Conservation (phyloP, 2,797 vertebrate species). For the Antrozous pallidus region DNA sequence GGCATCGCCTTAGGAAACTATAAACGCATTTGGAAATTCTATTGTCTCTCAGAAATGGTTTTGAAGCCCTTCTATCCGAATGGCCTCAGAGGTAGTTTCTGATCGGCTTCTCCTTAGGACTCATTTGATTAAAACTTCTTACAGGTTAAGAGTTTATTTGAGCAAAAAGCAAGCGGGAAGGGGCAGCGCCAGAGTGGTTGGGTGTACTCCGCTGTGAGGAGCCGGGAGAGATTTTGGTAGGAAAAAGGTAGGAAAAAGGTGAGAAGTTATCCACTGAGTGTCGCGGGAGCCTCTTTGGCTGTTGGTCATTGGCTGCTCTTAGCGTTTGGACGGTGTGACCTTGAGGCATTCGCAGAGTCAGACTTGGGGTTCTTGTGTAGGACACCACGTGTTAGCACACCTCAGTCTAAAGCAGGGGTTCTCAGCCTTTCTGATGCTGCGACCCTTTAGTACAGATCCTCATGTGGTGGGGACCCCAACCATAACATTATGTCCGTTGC, state of each 20-base stretch:
- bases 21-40: not conserved
- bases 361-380: not conserved
- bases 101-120: not conserved
- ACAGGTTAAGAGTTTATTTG: not conserved
- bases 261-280: not conserved
- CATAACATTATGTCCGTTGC: too few relatives aligned
- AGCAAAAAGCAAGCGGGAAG: not conserved
- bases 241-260: too few relatives aligned
- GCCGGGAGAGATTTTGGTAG: too few relatives aligned
- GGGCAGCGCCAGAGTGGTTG: too few relatives aligned
- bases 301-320: not conserved
- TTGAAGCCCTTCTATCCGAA: not conserved
- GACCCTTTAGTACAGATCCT: too few relatives aligned
- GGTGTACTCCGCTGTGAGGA: too few relatives aligned
- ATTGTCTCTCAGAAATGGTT: conserved; percentile 3
- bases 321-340: not conserved
- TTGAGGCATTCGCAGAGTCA: not conserved
- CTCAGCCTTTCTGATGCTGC: too few relatives aligned
- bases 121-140: not conserved
- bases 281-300: not conserved
- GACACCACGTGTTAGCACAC: not conserved
- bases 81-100: not conserved
- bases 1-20: not conserved
- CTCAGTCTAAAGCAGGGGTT: not conserved
- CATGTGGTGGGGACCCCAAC: too few relatives aligned